Evolutionary conservation across 2,888 invertebrate species (phyloP), one percentile per base, ranked within the genome.

Genomic region (Rhagophthalmus giganteus): DNA sequence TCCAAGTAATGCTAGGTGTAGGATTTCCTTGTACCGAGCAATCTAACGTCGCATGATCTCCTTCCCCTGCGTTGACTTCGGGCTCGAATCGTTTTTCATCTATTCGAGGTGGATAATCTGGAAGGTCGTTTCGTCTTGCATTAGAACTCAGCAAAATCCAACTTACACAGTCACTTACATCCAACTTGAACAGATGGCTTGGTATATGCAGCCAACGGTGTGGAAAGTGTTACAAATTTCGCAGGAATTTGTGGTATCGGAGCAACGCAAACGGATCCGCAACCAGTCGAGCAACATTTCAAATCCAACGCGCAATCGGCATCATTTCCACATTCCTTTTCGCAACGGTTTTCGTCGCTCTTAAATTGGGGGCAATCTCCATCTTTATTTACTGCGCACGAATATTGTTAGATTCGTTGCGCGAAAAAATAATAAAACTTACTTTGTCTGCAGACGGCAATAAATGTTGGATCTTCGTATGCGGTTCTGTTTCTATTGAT

Each of bases 261-360:
- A 48, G 76, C 77, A 1, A 84, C 74, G 68, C 94, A 94, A 14
- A 85, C 78, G 14, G 79, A 78, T 28, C 87, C 86, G 71, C 94
- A 94, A 38, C 88, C 90, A 63, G 84, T 84, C 55, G 75, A 74
- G 72, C 94, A 95, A 71, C 94, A 94, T 74, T 94, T 94, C 69
- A 83, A 79, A 13, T 83, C 82, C 20, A 83, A 85, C 8, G 81
- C 74, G 69, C 94, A 95, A 68, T 92, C 90, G 0, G 89, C 88
- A 71, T 94, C 94, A 41, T 83, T 83, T 52, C 78, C 75, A 66
- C 94, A 94, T 70, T 89, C 86, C 5, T 80, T 81, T 69, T 94
- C 93, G 32, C 79, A 77, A 37, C 76, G 70, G 40, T 73, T 72
- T n/a, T 72, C 68, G 6, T 74, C 72, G 34, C 71, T 71, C 5